phyloP scores from a whole-genome alignment of 2,113 vertebrate genomes.

The Plecturocebus donacophilus region DNA sequence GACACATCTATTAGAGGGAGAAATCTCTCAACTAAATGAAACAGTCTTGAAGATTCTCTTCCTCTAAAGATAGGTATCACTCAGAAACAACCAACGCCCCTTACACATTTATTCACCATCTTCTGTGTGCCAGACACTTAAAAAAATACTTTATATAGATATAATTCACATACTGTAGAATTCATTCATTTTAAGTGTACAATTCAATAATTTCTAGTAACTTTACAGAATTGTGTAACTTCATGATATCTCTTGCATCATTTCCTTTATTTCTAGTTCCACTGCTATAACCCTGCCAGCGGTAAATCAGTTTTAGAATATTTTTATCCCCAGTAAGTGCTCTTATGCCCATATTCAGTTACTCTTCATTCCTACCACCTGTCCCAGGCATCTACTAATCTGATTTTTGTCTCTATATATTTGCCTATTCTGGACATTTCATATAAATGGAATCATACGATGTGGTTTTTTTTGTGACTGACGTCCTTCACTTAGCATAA shows the following conservation, averaged over 20 bases:
- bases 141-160: conserved; percentile 8
- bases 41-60: conserved; percentile 19
- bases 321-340: background rate
- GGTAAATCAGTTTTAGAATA: conserved; percentile 42
- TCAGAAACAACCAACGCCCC: background rate
- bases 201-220: conserved; percentile 35
- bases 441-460: conserved; percentile 41
- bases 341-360: conserved; percentile 16
- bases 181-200: background rate
- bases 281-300: background rate
- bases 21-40: background rate
- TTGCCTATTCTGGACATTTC: conserved; percentile 40
- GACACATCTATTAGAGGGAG: background rate
- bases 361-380: background rate
- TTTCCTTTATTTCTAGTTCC: conserved; percentile 19
- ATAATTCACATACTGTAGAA: background rate
- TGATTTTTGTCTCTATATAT: conserved; percentile 47
- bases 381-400: background rate
- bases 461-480: background rate
- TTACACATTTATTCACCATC: conserved; percentile 40
- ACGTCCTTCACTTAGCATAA: conserved; percentile 20
- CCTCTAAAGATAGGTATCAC: background rate
- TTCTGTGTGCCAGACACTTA: background rate
- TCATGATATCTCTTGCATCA: conserved; percentile 16
- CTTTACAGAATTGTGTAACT: conserved; percentile 16